Percentiles rank a stretch among this genome's conserved stretches.
phyloP scores from a whole-genome alignment of 2,888 invertebrate genomes.

The Meteorus colon region DNA sequence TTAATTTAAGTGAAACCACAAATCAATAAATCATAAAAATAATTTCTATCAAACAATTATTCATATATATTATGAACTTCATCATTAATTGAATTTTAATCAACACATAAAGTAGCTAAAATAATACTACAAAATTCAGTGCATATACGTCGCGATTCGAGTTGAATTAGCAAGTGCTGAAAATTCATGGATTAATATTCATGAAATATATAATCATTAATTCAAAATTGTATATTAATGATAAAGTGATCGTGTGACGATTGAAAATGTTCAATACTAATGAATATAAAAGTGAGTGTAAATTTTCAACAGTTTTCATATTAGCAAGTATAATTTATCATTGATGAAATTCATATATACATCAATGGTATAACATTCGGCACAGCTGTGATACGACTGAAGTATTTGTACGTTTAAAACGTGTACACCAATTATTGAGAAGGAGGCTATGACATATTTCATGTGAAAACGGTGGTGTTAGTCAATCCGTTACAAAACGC shows the following conservation, averaged over 20 bases:
- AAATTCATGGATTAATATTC: slow-evolving; percentile 25
- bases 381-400: not conserved
- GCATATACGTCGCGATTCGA: not conserved
- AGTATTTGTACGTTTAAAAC: not conserved
- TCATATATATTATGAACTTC: not conserved
- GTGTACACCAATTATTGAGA: slow-evolving; percentile 3
- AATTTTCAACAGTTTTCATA: not conserved
- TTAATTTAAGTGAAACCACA: too few species aligned
- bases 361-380: not conserved
- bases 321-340: not conserved
- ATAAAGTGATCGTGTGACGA: slow-evolving; percentile 1
- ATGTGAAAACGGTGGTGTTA: not conserved
- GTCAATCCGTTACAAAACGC: slow-evolving; percentile 13
- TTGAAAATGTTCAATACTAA: not conserved
- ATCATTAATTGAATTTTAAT: not conserved
- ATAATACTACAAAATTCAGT: not conserved
- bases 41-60: not conserved
- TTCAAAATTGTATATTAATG: slow-evolving; percentile 12
- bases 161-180: not conserved
- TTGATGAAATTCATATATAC: not conserved
- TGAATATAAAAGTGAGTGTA: not conserved
- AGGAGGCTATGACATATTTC: not conserved
- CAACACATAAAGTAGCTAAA: not conserved
- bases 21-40: too few species aligned
- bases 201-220: slow-evolving; percentile 9